Conservation (phyloP, 2,113 vertebrate species). For the Brienomyrus brachyistius region DNA sequence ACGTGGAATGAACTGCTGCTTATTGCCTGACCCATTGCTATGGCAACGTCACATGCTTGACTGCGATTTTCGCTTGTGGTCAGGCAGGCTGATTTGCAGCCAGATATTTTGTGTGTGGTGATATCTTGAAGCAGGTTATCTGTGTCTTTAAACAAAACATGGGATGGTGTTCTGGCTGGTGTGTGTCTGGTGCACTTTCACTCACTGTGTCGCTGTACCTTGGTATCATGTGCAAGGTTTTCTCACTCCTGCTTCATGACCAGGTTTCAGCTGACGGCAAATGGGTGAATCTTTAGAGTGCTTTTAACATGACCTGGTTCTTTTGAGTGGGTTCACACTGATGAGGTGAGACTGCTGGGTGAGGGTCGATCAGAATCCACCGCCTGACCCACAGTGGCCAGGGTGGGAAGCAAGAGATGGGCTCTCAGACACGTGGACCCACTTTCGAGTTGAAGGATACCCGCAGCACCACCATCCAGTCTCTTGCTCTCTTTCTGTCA, state of each 20-base stretch:
- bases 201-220: neutral
- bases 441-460: neutral
- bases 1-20: neutral
- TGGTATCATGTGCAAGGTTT: neutral
- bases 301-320: neutral
- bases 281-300: neutral
- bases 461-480: neutral
- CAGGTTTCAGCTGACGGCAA: neutral
- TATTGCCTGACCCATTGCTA: neutral
- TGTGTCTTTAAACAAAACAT: neutral
- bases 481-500: conserved; percentile 4
- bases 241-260: neutral
- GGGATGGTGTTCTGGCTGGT: neutral
- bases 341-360: neutral
- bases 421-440: neutral
- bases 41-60: neutral
- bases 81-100: neutral
- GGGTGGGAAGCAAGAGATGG: neutral
- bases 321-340: neutral
- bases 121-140: neutral
- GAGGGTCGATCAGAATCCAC: neutral
- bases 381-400: neutral
- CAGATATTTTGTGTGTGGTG: neutral
- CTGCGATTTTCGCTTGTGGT: neutral
- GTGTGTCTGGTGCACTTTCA: neutral